phyloP scores from a whole-genome alignment of 1,140 invertebrate species.

The Lutraria rhynchaena region DNA sequence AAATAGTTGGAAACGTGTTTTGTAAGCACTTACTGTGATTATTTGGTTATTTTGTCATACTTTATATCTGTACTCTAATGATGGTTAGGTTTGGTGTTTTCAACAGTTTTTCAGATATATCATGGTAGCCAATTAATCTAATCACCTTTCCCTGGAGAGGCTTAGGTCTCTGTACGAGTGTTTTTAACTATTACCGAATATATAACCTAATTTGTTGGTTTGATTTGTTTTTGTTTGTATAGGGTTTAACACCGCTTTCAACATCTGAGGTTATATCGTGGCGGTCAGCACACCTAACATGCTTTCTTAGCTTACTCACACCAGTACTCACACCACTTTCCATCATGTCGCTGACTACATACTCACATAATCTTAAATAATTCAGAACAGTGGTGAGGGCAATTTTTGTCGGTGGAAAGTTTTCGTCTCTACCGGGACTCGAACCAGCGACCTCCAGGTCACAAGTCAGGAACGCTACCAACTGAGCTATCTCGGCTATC shows the following conservation, averaged over 20 bases:
- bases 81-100: no score
- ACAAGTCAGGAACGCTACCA: neutral
- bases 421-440: conserved; percentile 2
- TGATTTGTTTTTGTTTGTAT: no score
- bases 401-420: neutral
- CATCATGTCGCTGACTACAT: conserved; percentile 5
- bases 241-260: neutral
- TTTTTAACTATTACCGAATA: no score
- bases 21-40: no score
- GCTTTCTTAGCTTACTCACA: conserved; percentile 1
- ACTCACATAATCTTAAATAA: neutral
- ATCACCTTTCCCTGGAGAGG: no score
- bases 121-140: no score
- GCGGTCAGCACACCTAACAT: conserved; percentile 1
- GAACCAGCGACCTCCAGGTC: neutral
- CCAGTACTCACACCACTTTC: conserved; percentile 1
- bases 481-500: neutral
- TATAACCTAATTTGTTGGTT: no score
- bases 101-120: no score
- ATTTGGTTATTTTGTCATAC: no score
- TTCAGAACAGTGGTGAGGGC: conserved; percentile 16
- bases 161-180: no score
- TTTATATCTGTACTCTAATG: no score
- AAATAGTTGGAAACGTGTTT: no score
- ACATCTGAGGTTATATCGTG: neutral